These are phyloP conservation scores for Dromius quadrimaculatus DNA, from an alignment of 2,888 invertebrate species.

Conservation along the genomic window DNA sequence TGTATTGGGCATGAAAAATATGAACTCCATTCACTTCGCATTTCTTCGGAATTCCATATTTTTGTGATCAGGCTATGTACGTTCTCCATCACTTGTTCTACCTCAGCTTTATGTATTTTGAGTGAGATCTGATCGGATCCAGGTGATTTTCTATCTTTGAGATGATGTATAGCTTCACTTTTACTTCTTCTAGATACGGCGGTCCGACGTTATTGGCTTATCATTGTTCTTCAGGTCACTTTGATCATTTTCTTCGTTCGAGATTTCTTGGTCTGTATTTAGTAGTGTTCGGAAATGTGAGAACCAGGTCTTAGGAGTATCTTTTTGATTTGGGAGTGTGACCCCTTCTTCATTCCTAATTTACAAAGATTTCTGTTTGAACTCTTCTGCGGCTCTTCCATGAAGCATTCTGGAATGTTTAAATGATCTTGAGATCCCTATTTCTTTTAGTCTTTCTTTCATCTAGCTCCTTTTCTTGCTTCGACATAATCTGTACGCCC, in stretches of 20 bases:
- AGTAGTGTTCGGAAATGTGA: conserved; percentile 5
- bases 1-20: too few relatives aligned
- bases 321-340: neutral
- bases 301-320: neutral
- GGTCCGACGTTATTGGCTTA: neutral
- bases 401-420: neutral
- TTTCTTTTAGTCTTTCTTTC: neutral
- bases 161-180: conserved; percentile 6
- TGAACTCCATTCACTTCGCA: too few relatives aligned
- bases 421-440: neutral
- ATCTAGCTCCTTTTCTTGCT: neutral
- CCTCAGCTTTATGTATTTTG: too few relatives aligned
- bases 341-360: neutral
- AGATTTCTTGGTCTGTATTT: conserved; percentile 5
- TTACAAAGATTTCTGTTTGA: neutral
- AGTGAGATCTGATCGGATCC: too few relatives aligned
- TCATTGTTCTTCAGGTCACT: conserved; percentile 4
- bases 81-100: too few relatives aligned
- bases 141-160: too few relatives aligned
- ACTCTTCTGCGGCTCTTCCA: neutral
- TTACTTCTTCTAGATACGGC: conserved; percentile 11
- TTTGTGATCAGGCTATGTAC: too few relatives aligned
- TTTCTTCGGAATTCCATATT: too few relatives aligned
- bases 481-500: neutral
- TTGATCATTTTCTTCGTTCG: conserved; percentile 6